Evolutionary conservation across 2,797 vertebrate genomes (phyloP).

Genomic region (Monodelphis domestica): DNA sequence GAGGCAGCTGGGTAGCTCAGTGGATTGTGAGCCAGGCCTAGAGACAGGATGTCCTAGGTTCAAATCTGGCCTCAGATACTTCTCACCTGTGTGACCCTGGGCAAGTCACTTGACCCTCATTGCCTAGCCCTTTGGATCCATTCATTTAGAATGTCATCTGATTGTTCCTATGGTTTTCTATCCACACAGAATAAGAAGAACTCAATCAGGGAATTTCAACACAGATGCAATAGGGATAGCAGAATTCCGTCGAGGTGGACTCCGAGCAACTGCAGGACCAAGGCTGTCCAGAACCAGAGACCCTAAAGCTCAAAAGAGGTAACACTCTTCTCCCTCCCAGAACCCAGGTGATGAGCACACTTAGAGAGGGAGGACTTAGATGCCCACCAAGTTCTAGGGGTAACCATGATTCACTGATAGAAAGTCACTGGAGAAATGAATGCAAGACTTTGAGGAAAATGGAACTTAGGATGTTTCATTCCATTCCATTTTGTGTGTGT

Average conservation of each 20-base stretch:
- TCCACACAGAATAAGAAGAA: slow-evolving; percentile 92
- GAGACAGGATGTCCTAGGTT: no score
- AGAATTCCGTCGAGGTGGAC: slow-evolving; percentile 94
- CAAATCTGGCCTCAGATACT: no score
- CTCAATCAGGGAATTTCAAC: slow-evolving; percentile 94
- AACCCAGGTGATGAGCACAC: background rate
- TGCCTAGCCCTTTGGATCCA: no score
- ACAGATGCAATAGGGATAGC: slow-evolving; percentile 89
- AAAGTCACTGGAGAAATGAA: slow-evolving; percentile 2
- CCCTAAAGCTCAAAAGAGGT: slow-evolving; percentile 86
- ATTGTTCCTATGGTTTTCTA: slow-evolving; percentile 40
- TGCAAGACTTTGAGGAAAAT: background rate
- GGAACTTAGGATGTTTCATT: background rate
- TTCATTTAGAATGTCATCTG: background rate
- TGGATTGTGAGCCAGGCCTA: no score
- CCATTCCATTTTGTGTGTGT: no score
- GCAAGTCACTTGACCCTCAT: no score
- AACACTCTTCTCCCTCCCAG: slow-evolving; percentile 11
- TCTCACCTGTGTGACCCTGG: no score
- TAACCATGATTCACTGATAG: background rate
- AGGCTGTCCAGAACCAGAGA: slow-evolving; percentile 94
- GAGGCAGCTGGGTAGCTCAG: no score
- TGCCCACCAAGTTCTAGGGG: background rate
- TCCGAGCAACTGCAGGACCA: slow-evolving; percentile 95
- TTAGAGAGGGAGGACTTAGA: background rate